phyloP scores from a whole-genome alignment of 2,797 vertebrate genomes.

The Poecilia picta region DNA sequence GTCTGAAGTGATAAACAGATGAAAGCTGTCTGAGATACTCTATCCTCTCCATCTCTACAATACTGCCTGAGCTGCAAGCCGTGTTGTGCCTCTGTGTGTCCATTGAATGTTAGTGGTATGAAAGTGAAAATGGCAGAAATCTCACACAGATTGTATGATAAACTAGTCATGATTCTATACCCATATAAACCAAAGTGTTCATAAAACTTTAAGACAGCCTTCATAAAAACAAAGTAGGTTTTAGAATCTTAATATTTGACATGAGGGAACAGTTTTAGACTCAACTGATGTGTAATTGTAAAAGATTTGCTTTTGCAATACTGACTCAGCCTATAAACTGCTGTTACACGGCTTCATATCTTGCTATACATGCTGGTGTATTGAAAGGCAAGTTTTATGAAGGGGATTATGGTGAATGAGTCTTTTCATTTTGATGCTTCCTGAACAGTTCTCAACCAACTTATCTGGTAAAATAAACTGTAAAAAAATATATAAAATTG shows the following conservation, averaged over 20 bases:
- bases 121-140: constrained; percentile 32
- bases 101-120: constrained; percentile 13
- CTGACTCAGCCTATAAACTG: background rate
- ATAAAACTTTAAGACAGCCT: background rate
- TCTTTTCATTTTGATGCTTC: background rate
- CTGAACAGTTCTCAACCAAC: background rate
- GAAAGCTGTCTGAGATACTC: constrained; percentile 45
- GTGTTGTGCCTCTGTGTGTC: constrained; percentile 11
- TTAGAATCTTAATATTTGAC: background rate
- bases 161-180: background rate
- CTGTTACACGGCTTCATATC: background rate
- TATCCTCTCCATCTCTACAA: constrained; percentile 46
- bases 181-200: background rate
- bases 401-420: background rate
- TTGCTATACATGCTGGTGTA: background rate
- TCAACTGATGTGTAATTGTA: background rate
- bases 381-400: background rate
- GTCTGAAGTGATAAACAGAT: constrained; percentile 56
- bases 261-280: background rate
- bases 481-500: background rate
- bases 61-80: constrained; percentile 1
- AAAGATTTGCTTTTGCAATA: background rate
- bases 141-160: constrained; percentile 42
- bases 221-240: background rate
- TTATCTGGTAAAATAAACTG: background rate